These are phyloP conservation scores for Hylaeus volcanicus DNA, from an alignment of 1,140 invertebrate species.

Conservation along the genomic window DNA sequence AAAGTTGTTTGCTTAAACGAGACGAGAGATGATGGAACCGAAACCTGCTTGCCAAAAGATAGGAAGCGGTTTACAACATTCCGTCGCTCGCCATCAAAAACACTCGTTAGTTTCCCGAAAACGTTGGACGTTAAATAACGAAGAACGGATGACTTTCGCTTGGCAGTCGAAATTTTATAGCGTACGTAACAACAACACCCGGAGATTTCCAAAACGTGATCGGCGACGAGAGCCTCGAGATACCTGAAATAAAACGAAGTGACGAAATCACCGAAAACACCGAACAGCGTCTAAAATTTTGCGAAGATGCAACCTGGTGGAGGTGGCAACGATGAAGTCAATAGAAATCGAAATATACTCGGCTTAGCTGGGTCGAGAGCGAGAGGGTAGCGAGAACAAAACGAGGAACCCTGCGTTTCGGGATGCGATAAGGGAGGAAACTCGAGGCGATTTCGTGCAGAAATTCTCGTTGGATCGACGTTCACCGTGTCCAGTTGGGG, in stretches of 20 bases:
- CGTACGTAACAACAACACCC: background rate
- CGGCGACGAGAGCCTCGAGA: background rate
- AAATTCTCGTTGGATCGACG: background rate
- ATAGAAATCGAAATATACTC: too few species aligned
- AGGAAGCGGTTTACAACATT: conserved; percentile 2
- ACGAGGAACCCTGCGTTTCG: too few species aligned
- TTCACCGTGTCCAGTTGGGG: background rate
- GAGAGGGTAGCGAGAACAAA: too few species aligned
- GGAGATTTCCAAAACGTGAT: conserved; percentile 14
- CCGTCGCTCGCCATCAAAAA: background rate
- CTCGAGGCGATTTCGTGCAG: too few species aligned
- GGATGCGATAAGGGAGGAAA: too few species aligned
- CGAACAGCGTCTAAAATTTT: background rate
- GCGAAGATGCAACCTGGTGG: background rate
- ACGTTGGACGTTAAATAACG: conserved; percentile 29
- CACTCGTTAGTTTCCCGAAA: conserved; percentile 26
- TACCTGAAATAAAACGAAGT: conserved; percentile 1
- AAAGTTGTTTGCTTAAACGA: background rate
- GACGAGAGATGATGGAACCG: conserved; percentile 17
- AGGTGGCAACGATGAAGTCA: too few species aligned
- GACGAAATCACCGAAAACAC: background rate
- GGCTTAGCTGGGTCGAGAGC: too few species aligned
- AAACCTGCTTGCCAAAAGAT: conserved; percentile 48
- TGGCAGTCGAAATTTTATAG: background rate
- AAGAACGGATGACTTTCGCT: conserved; percentile 13